Evolutionary conservation across 2,797 vertebrate genomes (phyloP), one percentile per base, ranked within the genome.

Genomic region (Pipistrellus pygmaeus): DNA sequence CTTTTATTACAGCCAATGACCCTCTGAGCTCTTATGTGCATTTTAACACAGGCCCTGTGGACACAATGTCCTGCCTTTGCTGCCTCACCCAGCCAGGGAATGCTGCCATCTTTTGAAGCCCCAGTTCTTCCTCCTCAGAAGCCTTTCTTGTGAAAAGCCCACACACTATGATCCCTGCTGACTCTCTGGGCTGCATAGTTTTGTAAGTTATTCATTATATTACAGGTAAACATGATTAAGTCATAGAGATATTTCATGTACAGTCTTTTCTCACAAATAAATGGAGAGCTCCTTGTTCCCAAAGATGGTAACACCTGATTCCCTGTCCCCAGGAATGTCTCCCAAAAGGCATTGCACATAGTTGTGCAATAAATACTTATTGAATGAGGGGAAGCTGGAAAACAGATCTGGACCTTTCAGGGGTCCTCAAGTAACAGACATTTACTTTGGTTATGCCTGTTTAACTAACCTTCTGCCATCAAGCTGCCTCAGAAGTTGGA

Each of bases 221-320:
- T 46, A 69, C 23, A 84, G 44, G 46, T 46, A 82, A 86, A 80
- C 44, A 62, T 21, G 9, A n/a, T 83, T 53, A n/a, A 86, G 60
- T 72, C 92, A 95, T 30, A 84, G 66, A 88, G 69, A 84, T n/a
- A 25, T 53, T 92, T 88, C 53, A 81, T 9, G 5, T 35, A 18
- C 1, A 46, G 41, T 80, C 83, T 85, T 85, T 89, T 89, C 73
- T 95, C 62, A 71, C 86, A 78, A 93, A 85, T 32, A 88, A 23
- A 64, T 85, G 32, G 64, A 15, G 41, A 83, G 27, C 8, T 11
- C 41, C 66, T 91, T 88, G 20, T 18, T 93, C 44, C 13, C 83
- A 88, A 71, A 88, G 27, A 81, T 48, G 41, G 80, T 64, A 35
- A 51, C 75, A 51, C 6, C 14, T 90, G 15, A 27, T 83, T 86